Evolutionary conservation across 2,888 invertebrate genomes (phyloP), one percentile per base, ranked within the genome.

Genomic region (Spisula subtruncata): DNA sequence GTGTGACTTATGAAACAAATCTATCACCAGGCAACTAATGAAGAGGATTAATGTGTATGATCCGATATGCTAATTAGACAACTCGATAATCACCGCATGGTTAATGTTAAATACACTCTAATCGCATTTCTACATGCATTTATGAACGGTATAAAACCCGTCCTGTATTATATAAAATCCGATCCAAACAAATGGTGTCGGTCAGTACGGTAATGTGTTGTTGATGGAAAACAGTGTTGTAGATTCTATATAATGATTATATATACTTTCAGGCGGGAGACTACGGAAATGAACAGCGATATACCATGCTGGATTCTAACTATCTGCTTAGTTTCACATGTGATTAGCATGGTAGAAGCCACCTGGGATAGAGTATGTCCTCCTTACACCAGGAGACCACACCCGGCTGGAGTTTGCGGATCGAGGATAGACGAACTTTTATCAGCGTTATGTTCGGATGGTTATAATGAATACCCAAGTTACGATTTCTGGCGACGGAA

Each of bases 341-440:
- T 51, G 12, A 14, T 66, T 18, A 75, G 75, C 32, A 71, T 32
- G 12, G 91, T 87, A 0, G 25, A 86, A 25, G 91, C 91, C 18
- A 83, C 75, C 86, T 86, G 85, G 88, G 84, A 88, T 29, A 75
- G 80, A 48, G 84, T 86, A 6, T 91, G 91, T 54, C 86, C 91
- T 6, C 88, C 91, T 6, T 88, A 88, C 82, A 88, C 86, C 14
- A 86, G 86, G 56, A 81, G 86, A 25, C 91, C 91, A 32, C 89
- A 91, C 54, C 89, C 89, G 0, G 79, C 82, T 10, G 91, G 91
- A 54, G 29, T 91, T 1, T 91, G 91, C 60, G 91, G 91, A 1
- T 35, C 46, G 12, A 32, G 85, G 35, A 89, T 91, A 12, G 89
- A 91, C 81, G 91, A 91, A 46, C 84, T 88, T 8, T 29, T 91